Conservation (phyloP, 2,797 vertebrate species). For the Semotilus atromaculatus region DNA sequence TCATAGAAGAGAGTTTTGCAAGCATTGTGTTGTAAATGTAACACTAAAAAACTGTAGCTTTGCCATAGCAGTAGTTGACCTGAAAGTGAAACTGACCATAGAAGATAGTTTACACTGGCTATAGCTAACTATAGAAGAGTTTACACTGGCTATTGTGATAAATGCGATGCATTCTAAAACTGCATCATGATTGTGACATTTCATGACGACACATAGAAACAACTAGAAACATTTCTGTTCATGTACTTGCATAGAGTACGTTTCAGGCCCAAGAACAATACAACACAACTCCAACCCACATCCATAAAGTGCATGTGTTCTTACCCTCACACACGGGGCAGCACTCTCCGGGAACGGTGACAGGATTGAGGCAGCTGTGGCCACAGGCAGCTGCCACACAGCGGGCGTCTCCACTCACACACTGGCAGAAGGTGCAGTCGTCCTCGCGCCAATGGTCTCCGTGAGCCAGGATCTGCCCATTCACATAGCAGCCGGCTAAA, state of each 20-base stretch:
- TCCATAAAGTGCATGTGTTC: conserved; percentile 25
- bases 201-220: not conserved
- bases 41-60: not conserved
- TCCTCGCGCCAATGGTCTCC: conserved; percentile 92
- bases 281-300: not conserved
- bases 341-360: conserved; percentile 89
- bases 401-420: conserved; percentile 84
- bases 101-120: not conserved
- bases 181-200: not conserved
- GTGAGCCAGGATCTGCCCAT: conserved; percentile 86
- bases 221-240: not conserved
- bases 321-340: conserved; percentile 90
- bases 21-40: not conserved
- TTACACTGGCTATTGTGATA: not conserved
- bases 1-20: not conserved
- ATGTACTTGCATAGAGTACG: not conserved
- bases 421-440: conserved; percentile 91
- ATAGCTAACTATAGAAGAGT: not conserved
- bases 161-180: not conserved
- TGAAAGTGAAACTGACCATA: not conserved
- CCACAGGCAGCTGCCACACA: conserved; percentile 87
- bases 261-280: not conserved
- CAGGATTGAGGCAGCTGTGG: conserved; percentile 86
- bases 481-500: conserved; percentile 88
- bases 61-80: not conserved